Base-by-base conservation (phyloP, 2,888 invertebrate genomes). In the Andrena chrysosceles region DNA sequence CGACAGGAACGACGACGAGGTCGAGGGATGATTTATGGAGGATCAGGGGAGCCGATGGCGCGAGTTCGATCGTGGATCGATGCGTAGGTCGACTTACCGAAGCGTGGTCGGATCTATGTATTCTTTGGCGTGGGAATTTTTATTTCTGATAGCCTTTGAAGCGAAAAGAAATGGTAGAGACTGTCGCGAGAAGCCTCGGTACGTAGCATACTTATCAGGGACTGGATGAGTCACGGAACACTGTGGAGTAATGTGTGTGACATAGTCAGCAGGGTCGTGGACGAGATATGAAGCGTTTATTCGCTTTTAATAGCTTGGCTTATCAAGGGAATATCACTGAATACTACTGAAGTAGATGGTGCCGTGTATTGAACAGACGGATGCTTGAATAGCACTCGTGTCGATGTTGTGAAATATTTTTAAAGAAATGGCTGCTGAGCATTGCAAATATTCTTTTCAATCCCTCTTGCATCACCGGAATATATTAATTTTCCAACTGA, bases 1-100 rank as follows among this genome's bases (percentile, higher is more conserved):
- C 56, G 56, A 56, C 23, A 56, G 42, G 16, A 42, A 42, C 42
- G 13, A 16, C 16, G 42, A 42, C 52, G 48, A 10, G 64, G 13
- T 10, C 48, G 26, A 29, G 48, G 35, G 66, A 52, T 77, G 76
- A 66, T 77, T 76, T 66, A 76, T 59, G 59, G 42, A 16, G 16
- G 29, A 13, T 59, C 7, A 2, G 13, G 1, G 4, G 2, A 33
- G 6, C 23, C 4, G 4, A 42, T 42, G 3, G 4, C 42, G 10
- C 20, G 20, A 10, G 56, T 13, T 26, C 7, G 20, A 54, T 20
- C 54, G 8, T 20, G 56, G 56, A 56, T 56, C 56, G 56, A 56
- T 56, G 23, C 56, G 56, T 8, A 10, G 56, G 23, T 26, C 56
- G 56, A 26, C 1, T 2, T 8, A 3, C 23, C 1, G 7, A 52